Evolutionary conservation across 2,797 vertebrate genomes (phyloP).

Genomic region (Psittacula echo): DNA sequence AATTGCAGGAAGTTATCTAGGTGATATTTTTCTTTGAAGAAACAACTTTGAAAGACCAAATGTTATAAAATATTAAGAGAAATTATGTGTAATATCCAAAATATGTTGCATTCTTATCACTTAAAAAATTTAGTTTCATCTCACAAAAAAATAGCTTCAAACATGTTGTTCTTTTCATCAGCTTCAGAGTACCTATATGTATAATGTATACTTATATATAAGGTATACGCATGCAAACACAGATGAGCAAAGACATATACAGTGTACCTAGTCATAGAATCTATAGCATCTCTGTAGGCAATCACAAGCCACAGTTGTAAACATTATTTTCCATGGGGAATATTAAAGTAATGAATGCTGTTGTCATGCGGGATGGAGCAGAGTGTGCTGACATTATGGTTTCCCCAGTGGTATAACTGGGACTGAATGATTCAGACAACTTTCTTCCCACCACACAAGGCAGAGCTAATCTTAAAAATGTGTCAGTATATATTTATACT

Average conservation of each 20-base stretch:
- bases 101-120: background rate
- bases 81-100: background rate
- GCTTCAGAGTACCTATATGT: background rate
- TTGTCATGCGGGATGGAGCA: background rate
- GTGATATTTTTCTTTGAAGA: background rate
- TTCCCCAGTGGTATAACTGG: constrained; percentile 37
- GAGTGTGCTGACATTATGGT: constrained; percentile 33
- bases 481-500: constrained; percentile 64
- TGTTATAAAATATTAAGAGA: background rate
- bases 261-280: background rate
- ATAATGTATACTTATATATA: background rate
- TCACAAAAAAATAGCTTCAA: background rate
- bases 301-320: background rate
- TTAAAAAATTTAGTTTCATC: background rate
- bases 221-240: background rate
- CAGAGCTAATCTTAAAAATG: constrained; percentile 48
- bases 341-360: constrained; percentile 16
- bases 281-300: constrained; percentile 1
- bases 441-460: constrained; percentile 10
- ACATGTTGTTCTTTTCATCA: background rate
- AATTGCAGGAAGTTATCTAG: background rate
- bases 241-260: background rate
- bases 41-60: background rate
- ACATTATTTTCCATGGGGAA: background rate
- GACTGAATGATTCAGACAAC: constrained; percentile 10